These are phyloP conservation scores for Ptychoptera albimana DNA, from an alignment of 2,888 invertebrate genomes.

Conservation along the genomic window DNA sequence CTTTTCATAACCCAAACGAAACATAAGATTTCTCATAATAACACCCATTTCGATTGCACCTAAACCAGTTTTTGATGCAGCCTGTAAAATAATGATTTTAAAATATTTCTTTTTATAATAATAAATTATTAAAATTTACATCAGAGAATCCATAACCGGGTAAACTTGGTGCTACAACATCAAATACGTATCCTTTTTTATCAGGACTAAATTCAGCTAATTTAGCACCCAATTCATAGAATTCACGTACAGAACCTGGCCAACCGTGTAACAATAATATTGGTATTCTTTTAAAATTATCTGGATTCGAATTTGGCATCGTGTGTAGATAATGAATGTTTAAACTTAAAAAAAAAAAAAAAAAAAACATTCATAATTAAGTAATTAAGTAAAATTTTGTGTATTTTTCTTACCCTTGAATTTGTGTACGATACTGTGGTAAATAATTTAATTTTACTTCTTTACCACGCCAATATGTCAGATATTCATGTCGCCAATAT, in stretches of 20 bases:
- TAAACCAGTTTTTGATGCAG: slow-evolving; percentile 38
- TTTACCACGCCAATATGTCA: slow-evolving; percentile 46
- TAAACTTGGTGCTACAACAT: slow-evolving; percentile 37
- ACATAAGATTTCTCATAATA: slow-evolving; percentile 49
- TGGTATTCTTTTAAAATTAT: slow-evolving; percentile 25
- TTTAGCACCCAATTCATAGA: slow-evolving; percentile 56
- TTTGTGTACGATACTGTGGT: slow-evolving; percentile 56
- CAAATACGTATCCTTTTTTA: slow-evolving; percentile 38
- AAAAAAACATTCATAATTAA: slow-evolving; percentile 12
- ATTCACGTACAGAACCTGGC: slow-evolving; percentile 80
- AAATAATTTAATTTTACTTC: slow-evolving; percentile 56
- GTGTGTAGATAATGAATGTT: slow-evolving; percentile 52
- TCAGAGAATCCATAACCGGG: slow-evolving; percentile 32
- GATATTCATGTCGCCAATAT: slow-evolving; percentile 65
- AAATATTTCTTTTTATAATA: not conserved
- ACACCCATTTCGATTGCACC: slow-evolving; percentile 38
- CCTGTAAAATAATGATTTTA: too few species aligned
- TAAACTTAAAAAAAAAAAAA: slow-evolving; percentile 15
- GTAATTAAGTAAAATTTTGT: slow-evolving; percentile 7
- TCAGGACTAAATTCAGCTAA: slow-evolving; percentile 34
- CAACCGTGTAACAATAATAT: slow-evolving; percentile 62
- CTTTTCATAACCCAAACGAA: slow-evolving; percentile 42
- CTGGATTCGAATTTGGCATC: slow-evolving; percentile 33
- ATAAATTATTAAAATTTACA: slow-evolving; percentile 10
- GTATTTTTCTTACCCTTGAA: slow-evolving; percentile 39